Base-by-base conservation (phyloP, 2,797 vertebrate genomes). In the Pogonophryne albipinna region DNA sequence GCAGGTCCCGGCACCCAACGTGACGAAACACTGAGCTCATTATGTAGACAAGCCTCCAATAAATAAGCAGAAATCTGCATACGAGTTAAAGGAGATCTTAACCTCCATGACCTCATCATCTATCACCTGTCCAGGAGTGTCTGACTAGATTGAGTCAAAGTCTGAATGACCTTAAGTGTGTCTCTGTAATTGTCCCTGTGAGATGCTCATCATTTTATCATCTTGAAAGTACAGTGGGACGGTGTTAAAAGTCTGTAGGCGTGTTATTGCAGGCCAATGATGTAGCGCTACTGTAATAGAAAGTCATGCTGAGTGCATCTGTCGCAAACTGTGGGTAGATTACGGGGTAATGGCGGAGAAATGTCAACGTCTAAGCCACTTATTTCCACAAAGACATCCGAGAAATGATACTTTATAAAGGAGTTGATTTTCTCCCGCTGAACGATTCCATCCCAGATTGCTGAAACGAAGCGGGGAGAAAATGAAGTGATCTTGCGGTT, bases 41-140 rank as follows among this genome's bases (percentile, higher is more conserved):
- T 85, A 87, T 71, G 77, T 19, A 77, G 64, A 64, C 62, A 38
- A 69, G 51, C 55, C 64, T 20, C 41, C 55, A 73, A 82, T 77
- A 84, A 78, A 86, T 85, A 80, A 77, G 80, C 85, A 87, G 87
- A 85, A 80, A 92, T 90, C 83, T 92, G 82, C 89, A 90, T 89
- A 84, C 1, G 0, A 56, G 62, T 80, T 73, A 67, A 82, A 66
- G 56, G 46, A 66, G 80, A 59, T 45, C 57, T 62, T 41, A 71
- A 66, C 61, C 52, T 16, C 14, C 10, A 52, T 85, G 84, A 92
- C 71, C 74, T 90, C 82, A 88, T 81, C 46, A 2, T 52, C 70
- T 38, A 74, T 82, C 67, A 75, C 60, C 53, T 84, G 4, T 80
- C 76, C 65, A 55, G 70, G n/a, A 82, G 66, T 7, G 49, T 63